Evolutionary conservation across 2,113 vertebrate genomes (phyloP).

Genomic region (Aplodontia rufa): DNA sequence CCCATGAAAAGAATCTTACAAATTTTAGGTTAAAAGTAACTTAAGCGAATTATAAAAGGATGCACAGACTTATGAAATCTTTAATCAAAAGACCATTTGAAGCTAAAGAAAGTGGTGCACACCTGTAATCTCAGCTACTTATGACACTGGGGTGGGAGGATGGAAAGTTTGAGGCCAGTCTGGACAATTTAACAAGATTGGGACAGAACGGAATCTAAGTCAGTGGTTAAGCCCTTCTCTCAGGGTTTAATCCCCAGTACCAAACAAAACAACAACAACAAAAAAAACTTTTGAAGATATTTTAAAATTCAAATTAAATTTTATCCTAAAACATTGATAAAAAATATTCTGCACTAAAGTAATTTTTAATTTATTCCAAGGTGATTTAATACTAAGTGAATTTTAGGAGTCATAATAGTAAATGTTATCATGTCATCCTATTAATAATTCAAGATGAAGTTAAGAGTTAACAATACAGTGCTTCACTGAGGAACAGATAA

Average conservation of each 20-base stretch:
- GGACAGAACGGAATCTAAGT: too few relatives aligned
- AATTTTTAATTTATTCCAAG: not conserved
- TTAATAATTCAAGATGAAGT: not conserved
- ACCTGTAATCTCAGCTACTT: not conserved
- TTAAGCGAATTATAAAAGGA: slow-evolving; percentile 2
- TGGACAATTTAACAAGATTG: too few relatives aligned
- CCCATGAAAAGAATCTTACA: not conserved
- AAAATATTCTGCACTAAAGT: not conserved
- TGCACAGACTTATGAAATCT: not conserved
- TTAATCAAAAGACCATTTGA: not conserved
- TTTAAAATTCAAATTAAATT: slow-evolving; percentile 6
- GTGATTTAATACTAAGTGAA: not conserved
- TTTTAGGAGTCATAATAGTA: not conserved
- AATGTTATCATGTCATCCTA: not conserved
- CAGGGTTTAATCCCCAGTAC: not conserved
- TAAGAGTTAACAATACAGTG: not conserved
- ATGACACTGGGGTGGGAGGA: not conserved
- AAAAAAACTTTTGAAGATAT: not conserved
- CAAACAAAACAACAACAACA: not conserved
- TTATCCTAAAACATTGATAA: not conserved
- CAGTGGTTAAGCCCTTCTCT: not conserved
- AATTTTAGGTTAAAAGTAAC: slow-evolving; percentile 33
- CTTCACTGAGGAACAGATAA: not conserved
- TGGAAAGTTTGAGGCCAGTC: not conserved
- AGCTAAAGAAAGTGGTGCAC: too few relatives aligned